These are phyloP conservation scores for Lota lota DNA, from an alignment of 2,113 vertebrate genomes.

Conservation along the genomic window DNA sequence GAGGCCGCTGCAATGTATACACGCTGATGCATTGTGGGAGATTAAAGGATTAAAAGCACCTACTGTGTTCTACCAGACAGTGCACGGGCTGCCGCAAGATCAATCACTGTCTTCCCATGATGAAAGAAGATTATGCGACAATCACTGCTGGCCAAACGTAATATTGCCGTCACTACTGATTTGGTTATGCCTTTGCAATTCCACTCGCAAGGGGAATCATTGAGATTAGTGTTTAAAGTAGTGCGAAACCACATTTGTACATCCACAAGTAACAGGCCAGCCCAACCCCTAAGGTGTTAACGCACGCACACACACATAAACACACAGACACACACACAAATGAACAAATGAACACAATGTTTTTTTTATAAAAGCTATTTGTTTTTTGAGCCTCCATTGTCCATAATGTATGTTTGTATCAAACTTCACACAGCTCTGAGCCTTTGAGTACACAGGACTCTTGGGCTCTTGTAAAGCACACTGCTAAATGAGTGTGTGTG, in stretches of 20 bases:
- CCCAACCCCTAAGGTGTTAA: background rate
- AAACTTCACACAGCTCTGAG: background rate
- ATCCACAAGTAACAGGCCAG: background rate
- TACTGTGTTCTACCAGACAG: background rate
- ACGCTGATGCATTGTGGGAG: slow-evolving; percentile 6
- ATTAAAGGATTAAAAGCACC: slow-evolving; percentile 18
- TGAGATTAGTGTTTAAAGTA: background rate
- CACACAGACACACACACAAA: background rate
- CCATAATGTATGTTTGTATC: background rate
- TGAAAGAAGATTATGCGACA: background rate
- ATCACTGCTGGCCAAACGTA: background rate
- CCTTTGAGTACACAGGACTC: background rate
- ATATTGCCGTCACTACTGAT: background rate
- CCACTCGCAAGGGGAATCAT: background rate
- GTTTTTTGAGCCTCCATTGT: background rate
- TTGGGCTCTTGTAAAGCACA: background rate
- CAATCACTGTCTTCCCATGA: slow-evolving; percentile 5
- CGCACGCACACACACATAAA: background rate
- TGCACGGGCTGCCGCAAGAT: background rate
- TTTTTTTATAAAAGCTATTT: background rate
- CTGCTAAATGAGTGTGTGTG: slow-evolving; percentile 27
- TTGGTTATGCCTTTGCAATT: background rate
- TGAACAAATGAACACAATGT: background rate
- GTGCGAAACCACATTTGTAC: background rate
- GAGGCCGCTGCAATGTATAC: slow-evolving; percentile 25